These are phyloP conservation scores for Yponomeuta evonymella DNA, from an alignment of 2,888 invertebrate species.

Conservation along the genomic window DNA sequence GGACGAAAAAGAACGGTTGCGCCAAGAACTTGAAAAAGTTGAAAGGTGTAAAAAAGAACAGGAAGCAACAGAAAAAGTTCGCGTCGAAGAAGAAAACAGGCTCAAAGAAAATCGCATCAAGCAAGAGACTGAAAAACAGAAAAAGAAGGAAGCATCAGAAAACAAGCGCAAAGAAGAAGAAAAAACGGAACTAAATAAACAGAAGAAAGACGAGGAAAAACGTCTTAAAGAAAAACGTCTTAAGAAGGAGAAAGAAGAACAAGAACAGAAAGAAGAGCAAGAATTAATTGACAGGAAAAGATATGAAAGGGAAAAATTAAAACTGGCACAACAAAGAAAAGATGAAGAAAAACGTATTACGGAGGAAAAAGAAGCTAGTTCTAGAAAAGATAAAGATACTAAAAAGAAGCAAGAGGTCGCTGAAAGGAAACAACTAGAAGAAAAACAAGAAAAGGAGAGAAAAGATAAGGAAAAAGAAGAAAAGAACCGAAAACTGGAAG, in stretches of 20 bases:
- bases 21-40: slow-evolving; percentile 7
- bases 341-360: slow-evolving; percentile 21
- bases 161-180: slow-evolving; percentile 22
- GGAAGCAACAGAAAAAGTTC: slow-evolving; percentile 19
- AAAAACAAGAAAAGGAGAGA: slow-evolving; percentile 13
- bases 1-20: slow-evolving; percentile 22
- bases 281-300: slow-evolving; percentile 19
- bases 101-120: slow-evolving; percentile 25
- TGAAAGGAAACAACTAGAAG: slow-evolving; percentile 19
- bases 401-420: slow-evolving; percentile 21
- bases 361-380: slow-evolving; percentile 10
- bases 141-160: slow-evolving; percentile 21
- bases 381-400: slow-evolving; percentile 21
- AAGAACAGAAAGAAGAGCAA: slow-evolving; percentile 19
- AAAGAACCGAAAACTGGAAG: slow-evolving; percentile 8
- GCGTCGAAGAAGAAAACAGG: slow-evolving; percentile 23
- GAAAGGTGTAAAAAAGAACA: slow-evolving; percentile 21
- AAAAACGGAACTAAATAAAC: slow-evolving; percentile 22
- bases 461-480: slow-evolving; percentile 21
- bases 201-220: slow-evolving; percentile 25
- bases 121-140: slow-evolving; percentile 24
- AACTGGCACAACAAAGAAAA: slow-evolving; percentile 23
- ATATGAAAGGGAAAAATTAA: slow-evolving; percentile 11
- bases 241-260: slow-evolving; percentile 20
- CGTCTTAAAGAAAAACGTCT: slow-evolving; percentile 25